A percentile compares a stretch with the other conserved stretches of the same genome.
Evolutionary conservation across 2,888 invertebrate genomes (phyloP).

Genomic region (Drosophila sordidula): DNA sequence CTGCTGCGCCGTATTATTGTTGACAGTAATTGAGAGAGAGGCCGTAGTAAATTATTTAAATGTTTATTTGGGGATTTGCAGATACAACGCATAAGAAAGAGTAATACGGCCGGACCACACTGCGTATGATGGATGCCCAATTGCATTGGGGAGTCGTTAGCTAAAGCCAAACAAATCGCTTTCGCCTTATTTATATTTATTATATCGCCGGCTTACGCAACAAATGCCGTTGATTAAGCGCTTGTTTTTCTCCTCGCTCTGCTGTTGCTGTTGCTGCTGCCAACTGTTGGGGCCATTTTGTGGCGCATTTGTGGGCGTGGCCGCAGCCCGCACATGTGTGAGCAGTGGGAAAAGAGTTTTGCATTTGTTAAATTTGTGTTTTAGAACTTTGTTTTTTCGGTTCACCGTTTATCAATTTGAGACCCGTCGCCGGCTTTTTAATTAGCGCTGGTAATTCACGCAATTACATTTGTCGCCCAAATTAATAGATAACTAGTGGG

Average conservation of each 20-base stretch:
- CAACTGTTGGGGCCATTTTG: constrained; percentile 12
- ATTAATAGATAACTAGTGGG: constrained; percentile 23
- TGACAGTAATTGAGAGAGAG: constrained; percentile 72
- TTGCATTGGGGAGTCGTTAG: constrained; percentile 66
- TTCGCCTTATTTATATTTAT: constrained; percentile 61
- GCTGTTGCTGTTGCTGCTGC: constrained; percentile 9
- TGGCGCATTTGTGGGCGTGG: constrained; percentile 1
- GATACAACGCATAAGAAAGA: constrained; percentile 30
- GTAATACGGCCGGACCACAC: constrained; percentile 40
- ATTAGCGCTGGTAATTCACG: constrained; percentile 58
- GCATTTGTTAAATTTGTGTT: constrained; percentile 22
- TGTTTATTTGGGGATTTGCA: constrained; percentile 67
- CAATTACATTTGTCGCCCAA: constrained; percentile 53
- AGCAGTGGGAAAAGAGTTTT: background rate
- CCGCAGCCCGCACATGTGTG: constrained; percentile 20
- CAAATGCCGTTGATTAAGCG: constrained; percentile 55
- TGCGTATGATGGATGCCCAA: constrained; percentile 65
- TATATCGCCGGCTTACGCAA: constrained; percentile 40
- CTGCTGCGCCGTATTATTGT: constrained; percentile 62
- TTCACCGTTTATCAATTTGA: constrained; percentile 26
- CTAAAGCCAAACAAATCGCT: constrained; percentile 64
- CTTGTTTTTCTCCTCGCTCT: background rate
- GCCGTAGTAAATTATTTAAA: constrained; percentile 69
- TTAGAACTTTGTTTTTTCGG: constrained; percentile 18
- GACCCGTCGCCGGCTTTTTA: constrained; percentile 59